These are phyloP conservation scores for Cossypha dichroa DNA, from an alignment of 2,797 vertebrate species.

Conservation along the genomic window DNA sequence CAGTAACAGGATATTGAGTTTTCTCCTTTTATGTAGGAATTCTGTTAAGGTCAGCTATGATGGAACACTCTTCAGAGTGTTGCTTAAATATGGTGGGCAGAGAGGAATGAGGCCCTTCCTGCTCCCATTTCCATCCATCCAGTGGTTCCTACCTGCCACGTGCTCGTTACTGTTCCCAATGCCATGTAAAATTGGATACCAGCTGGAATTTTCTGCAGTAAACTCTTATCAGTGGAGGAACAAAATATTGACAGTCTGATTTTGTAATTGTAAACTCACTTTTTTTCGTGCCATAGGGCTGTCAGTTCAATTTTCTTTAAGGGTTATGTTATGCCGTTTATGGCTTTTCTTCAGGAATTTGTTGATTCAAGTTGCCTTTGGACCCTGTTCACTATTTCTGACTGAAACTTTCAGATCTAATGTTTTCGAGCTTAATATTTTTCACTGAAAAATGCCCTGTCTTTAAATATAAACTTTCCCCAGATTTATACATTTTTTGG, in stretches of 20 bases:
- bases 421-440: background rate
- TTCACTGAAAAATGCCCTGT: background rate
- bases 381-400: background rate
- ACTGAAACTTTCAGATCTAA: background rate
- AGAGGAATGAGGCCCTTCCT: background rate
- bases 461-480: background rate
- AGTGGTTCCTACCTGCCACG: background rate
- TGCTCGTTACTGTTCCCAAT: background rate
- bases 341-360: background rate
- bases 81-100: background rate
- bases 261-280: slow-evolving; percentile 7
- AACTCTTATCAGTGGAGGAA: background rate
- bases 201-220: background rate
- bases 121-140: background rate
- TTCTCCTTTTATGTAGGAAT: background rate
- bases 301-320: background rate
- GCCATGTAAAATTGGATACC: background rate
- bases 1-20: background rate
- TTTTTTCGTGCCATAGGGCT: background rate
- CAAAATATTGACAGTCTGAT: background rate
- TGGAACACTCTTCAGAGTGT: background rate
- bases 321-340: background rate
- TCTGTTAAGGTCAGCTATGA: background rate
- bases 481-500: background rate
- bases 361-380: background rate